Percentiles rank a stretch among this genome's conserved stretches.
Conservation (phyloP, 1,140 invertebrate species). For the Neocloeon triangulifer region DNA sequence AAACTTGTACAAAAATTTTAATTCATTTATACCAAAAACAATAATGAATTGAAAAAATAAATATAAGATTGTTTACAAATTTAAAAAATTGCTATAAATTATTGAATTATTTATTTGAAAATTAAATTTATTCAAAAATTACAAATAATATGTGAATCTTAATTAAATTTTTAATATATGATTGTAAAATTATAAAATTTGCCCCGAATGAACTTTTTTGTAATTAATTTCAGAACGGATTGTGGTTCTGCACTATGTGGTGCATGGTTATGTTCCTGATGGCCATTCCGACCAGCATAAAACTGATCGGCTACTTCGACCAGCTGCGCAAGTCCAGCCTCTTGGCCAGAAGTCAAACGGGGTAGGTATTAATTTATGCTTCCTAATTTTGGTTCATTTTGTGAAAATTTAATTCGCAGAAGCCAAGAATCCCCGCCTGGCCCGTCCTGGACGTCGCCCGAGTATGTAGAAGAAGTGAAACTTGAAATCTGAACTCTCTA, state of each 20-base stretch:
- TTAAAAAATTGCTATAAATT: neutral
- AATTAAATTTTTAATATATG: neutral
- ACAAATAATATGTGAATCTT: conserved; percentile 1
- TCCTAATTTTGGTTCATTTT: too few relatives aligned
- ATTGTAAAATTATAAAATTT: neutral
- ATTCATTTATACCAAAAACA: neutral
- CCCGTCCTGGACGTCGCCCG: too few relatives aligned
- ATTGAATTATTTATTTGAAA: conserved; percentile 7
- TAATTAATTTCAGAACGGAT: conserved; percentile 22
- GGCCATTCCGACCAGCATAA: conserved; percentile 16
- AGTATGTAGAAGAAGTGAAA: too few relatives aligned
- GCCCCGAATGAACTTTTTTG: neutral
- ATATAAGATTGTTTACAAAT: neutral
- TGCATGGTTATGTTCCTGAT: conserved; percentile 17
- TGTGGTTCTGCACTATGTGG: conserved; percentile 26
- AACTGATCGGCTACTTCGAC: too few relatives aligned
- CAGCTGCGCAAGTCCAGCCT: too few relatives aligned
- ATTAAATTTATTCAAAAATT: conserved; percentile 4
- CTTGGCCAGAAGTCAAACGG: too few relatives aligned
- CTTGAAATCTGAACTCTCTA: too few relatives aligned
- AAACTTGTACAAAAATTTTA: neutral
- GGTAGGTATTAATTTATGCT: too few relatives aligned
- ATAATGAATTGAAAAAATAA: neutral
- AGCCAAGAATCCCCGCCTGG: too few relatives aligned
- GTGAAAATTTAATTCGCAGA: too few relatives aligned